Evolutionary conservation across 2,797 vertebrate species (phyloP).

Genomic region (Oryzias sinensis): DNA sequence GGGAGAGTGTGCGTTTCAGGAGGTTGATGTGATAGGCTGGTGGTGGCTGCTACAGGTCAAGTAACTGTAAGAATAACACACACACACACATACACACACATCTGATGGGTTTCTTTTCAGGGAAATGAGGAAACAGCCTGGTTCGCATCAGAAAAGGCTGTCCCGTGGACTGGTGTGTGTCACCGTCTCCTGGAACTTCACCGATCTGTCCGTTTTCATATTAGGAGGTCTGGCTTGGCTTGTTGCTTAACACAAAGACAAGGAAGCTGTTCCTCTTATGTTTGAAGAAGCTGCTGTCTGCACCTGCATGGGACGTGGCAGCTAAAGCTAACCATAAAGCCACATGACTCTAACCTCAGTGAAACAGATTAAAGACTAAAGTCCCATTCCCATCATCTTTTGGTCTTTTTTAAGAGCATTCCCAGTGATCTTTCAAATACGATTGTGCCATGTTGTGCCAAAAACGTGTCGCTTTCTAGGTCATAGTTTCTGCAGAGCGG

Average conservation of each 20-base stretch:
- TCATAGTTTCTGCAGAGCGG: too few species aligned
- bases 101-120: too few species aligned
- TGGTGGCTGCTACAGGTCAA: constrained; percentile 44
- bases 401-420: too few species aligned
- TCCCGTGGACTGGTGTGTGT: constrained; percentile 13
- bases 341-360: not conserved
- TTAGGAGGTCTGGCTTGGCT: constrained; percentile 18
- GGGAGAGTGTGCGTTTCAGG: constrained; percentile 16
- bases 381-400: too few species aligned
- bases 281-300: constrained; percentile 5
- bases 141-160: not conserved
- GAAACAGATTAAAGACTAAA: not conserved
- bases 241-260: constrained; percentile 42
- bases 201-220: constrained; percentile 12
- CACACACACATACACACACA: not conserved
- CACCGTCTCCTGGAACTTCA: constrained; percentile 22
- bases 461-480: too few species aligned
- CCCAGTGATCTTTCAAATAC: too few species aligned
- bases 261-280: constrained; percentile 43
- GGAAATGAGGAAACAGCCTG: too few species aligned
- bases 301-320: constrained; percentile 30
- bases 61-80: constrained; percentile 36
- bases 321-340: constrained; percentile 15
- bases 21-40: constrained; percentile 51
- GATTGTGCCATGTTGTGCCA: too few species aligned